Evolutionary conservation across 2,113 vertebrate species (phyloP).

Genomic region (Equus przewalskii): DNA sequence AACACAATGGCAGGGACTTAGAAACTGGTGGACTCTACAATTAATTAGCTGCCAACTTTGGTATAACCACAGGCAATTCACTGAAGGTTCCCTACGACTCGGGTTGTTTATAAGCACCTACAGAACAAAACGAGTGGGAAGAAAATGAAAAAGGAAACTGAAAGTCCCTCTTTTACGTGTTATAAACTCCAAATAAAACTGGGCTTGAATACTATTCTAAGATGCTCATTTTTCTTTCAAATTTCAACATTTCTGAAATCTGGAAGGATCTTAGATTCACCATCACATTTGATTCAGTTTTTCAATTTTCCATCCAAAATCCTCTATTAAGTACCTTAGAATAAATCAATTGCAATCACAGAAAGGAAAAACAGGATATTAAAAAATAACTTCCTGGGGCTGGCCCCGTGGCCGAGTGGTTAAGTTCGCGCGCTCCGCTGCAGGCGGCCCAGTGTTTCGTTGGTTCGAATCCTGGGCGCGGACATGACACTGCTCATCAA

Average conservation of each 20-base stretch:
- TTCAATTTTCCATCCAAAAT: neutral
- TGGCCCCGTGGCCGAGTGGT: too few species aligned
- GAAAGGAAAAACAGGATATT: neutral
- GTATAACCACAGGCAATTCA: neutral
- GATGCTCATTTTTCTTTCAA: neutral
- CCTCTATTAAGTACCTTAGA: neutral
- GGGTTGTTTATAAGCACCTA: neutral
- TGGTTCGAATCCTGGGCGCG: too few species aligned
- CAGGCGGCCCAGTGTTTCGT: too few species aligned
- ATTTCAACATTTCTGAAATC: constrained; percentile 47
- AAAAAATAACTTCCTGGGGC: neutral
- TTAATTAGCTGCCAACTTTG: neutral
- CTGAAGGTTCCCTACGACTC: neutral
- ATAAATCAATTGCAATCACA: neutral
- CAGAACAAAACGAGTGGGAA: neutral
- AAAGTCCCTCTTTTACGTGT: neutral
- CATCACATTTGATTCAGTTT: neutral
- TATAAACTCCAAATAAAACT: constrained; percentile 25
- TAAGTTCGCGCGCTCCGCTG: too few species aligned
- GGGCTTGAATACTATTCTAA: neutral
- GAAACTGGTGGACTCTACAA: neutral
- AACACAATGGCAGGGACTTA: neutral
- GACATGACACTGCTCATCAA: too few species aligned
- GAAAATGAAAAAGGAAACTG: neutral
- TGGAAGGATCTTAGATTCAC: neutral